Percentiles rank a stretch among this genome's conserved stretches.
Conservation (phyloP, 92 coral and sea anemone species). For the Montipora capitata region DNA sequence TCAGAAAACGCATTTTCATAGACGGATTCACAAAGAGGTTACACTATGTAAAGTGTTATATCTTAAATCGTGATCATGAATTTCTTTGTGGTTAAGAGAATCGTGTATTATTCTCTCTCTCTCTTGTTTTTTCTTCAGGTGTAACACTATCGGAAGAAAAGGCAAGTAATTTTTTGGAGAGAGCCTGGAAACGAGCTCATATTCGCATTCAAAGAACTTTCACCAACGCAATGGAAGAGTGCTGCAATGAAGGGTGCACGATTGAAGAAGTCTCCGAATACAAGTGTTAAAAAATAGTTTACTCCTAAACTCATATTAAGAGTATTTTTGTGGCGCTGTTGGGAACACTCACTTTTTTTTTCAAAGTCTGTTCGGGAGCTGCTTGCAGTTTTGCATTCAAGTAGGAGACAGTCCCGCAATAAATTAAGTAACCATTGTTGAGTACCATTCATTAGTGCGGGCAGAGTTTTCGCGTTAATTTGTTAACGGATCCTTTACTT, state of each 20-base stretch:
- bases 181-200: neutral
- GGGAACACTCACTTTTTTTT: neutral
- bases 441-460: too few species aligned
- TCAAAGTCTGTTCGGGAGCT: neutral
- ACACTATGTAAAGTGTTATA: too few species aligned
- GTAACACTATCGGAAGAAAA: slow-evolving; percentile 10
- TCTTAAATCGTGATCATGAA: too few species aligned
- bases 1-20: too few species aligned
- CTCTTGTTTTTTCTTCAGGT: slow-evolving; percentile 2
- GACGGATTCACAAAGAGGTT: too few species aligned
- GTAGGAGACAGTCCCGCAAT: neutral
- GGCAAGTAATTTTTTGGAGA: slow-evolving; percentile 28
- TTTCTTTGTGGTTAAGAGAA: too few species aligned
- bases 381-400: neutral
- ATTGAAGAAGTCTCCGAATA: slow-evolving; percentile 73
- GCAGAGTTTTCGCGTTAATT: too few species aligned
- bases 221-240: slow-evolving; percentile 65
- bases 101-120: neutral
- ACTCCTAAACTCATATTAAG: neutral
- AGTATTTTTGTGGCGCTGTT: neutral
- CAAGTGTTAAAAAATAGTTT: slow-evolving; percentile 1
- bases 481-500: too few species aligned
- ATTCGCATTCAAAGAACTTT: neutral
- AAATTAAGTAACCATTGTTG: neutral
- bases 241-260: slow-evolving; percentile 65